Conservation (phyloP, 1,140 invertebrate species). For the Medauroidea extradentata region DNA sequence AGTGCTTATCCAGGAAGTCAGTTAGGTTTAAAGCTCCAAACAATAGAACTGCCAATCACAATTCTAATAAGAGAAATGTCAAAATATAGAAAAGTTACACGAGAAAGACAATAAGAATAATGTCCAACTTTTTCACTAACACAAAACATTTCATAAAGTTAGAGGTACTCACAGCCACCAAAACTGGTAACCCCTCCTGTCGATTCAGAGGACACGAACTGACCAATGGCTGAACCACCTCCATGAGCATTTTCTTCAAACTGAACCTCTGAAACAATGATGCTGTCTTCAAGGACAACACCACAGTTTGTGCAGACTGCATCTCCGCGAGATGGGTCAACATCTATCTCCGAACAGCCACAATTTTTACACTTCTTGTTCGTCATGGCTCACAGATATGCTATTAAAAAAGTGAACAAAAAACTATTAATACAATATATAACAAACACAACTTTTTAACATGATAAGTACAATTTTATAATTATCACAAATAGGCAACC, state of each 20-base stretch:
- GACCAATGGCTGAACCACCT: conserved; percentile 79
- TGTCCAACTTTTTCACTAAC: too few relatives aligned
- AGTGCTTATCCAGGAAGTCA: too few relatives aligned
- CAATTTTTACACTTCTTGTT: conserved; percentile 80
- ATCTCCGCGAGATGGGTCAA: conserved; percentile 87
- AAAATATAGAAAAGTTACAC: too few relatives aligned
- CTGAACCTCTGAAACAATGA: conserved; percentile 94
- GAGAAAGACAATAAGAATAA: too few relatives aligned
- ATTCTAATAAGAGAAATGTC: too few relatives aligned
- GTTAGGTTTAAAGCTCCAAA: too few relatives aligned
- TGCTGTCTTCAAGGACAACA: conserved; percentile 89
- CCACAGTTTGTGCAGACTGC: conserved; percentile 96
- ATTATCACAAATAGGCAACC: too few relatives aligned
- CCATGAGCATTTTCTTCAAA: conserved; percentile 92
- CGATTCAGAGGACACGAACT: conserved; percentile 87
- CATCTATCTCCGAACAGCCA: conserved; percentile 91
- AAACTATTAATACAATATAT: too few relatives aligned
- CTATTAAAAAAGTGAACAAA: too few relatives aligned
- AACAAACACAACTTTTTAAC: too few relatives aligned
- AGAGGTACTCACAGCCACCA: conserved; percentile 52
- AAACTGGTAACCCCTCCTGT: conserved; percentile 74
- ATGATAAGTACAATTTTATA: too few relatives aligned
- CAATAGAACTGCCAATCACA: too few relatives aligned
- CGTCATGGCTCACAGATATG: conserved; percentile 1
- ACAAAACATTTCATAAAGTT: neutral